Evolutionary conservation across 2,113 vertebrate species (phyloP), one percentile per base, ranked within the genome.

Genomic region (Phrynosoma blainvillii): DNA sequence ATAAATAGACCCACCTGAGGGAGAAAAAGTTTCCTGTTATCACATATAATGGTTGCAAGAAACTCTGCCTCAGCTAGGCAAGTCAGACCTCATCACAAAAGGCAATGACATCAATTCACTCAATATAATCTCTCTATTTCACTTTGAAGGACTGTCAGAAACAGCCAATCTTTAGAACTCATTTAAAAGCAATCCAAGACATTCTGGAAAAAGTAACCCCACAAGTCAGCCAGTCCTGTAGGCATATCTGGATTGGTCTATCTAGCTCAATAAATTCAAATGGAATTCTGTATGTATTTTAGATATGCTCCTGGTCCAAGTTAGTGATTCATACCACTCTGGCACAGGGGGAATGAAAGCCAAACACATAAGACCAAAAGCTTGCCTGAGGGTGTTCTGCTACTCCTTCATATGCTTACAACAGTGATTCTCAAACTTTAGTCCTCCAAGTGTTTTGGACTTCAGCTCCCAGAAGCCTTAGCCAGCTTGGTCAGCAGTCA

Each of bases 71-170:
- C 85, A 86, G 21, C n/a, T 68, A 27, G n/a, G 40, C 47, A 42
- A 89, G 21, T 42, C 32, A 85, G 66, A 70, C 75, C 40, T 89
- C 40, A 25, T 75, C 73, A 79, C 0, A 87, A 74, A 92, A 92
- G 87, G 87, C 6, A 71, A 36, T 16, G 70, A 0, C 3, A 66
- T 23, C 66, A 78, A 78, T 65, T 56, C 8, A 81, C 73, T 87
- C 52, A 71, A 27, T 81, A 30, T 59, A 71, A 42, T 62, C 20
- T 30, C 66, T 0, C 0, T 0, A 1, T 27, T 66, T 2, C 52
- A 13, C 13, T 30, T 32, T 84, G 36, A 91, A 92, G 59, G 7
- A 73, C 20, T 83, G 66, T 23, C 42, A 56, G 84, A 91, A 30
- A 21, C 52, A 25, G 16, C 70, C 56, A 83, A 12, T 86, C 92